A percentile compares a stretch with the other conserved stretches of the same genome.
These are phyloP conservation scores for Heliocidaris tuberculata DNA, from an alignment of 35 echinoderm and acorn worm genomes.

Conservation along the genomic window DNA sequence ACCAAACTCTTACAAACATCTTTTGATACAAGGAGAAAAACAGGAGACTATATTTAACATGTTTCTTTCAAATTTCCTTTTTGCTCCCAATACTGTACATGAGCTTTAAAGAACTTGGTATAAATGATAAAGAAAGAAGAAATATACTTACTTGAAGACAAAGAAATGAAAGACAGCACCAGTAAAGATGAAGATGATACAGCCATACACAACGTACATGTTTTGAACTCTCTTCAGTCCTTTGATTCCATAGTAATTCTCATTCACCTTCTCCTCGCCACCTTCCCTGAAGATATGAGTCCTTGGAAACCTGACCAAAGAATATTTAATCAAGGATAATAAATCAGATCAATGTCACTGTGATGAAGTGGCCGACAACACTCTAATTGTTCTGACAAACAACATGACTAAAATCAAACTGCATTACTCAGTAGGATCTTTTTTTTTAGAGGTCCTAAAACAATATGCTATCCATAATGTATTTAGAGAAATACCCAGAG, in stretches of 20 bases:
- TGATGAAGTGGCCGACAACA: not conserved
- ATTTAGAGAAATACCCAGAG: too few relatives aligned
- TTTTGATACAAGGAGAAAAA: too few relatives aligned
- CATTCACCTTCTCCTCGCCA: not conserved
- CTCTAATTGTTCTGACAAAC: slow-evolving; percentile 14
- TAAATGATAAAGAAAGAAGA: too few relatives aligned
- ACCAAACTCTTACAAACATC: too few relatives aligned
- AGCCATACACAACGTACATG: slow-evolving; percentile 54
- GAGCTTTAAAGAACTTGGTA: too few relatives aligned
- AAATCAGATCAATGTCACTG: not conserved
- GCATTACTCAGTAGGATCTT: too few relatives aligned
- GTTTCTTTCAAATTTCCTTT: too few relatives aligned
- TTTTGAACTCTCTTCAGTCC: slow-evolving; percentile 64
- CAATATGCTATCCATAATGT: too few relatives aligned
- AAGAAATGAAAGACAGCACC: slow-evolving; percentile 58
- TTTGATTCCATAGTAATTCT: slow-evolving; percentile 85
- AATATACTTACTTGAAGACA: slow-evolving; percentile 69
- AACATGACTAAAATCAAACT: too few relatives aligned
- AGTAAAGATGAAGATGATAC: slow-evolving; percentile 46
- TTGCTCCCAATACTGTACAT: too few relatives aligned
- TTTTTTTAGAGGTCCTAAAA: too few relatives aligned
- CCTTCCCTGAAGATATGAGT: slow-evolving; percentile 43
- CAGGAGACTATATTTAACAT: too few relatives aligned
- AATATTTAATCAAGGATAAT: not conserved
- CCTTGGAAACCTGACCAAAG: slow-evolving; percentile 57